Percentiles rank a stretch among this genome's conserved stretches.
Evolutionary conservation across 2,113 vertebrate species (phyloP).

Genomic region (Sus scrofa): DNA sequence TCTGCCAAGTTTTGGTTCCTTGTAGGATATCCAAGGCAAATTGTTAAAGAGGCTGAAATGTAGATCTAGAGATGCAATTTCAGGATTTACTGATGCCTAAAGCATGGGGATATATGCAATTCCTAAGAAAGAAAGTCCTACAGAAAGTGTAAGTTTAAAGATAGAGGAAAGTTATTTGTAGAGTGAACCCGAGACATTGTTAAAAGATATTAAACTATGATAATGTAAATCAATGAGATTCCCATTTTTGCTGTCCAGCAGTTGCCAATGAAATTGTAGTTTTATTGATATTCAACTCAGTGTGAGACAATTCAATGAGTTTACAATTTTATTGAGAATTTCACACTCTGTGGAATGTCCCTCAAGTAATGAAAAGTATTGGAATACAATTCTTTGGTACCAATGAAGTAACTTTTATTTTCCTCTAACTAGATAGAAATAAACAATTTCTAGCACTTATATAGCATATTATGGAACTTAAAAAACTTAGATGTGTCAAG

Average conservation of each 20-base stretch:
- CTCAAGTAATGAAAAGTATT: constrained; percentile 65
- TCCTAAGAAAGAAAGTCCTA: neutral
- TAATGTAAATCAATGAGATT: constrained; percentile 68
- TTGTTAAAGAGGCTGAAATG: neutral
- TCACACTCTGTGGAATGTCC: constrained; percentile 66
- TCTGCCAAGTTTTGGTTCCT: neutral
- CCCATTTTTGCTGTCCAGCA: constrained; percentile 38
- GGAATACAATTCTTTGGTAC: constrained; percentile 59
- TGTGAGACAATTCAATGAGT: constrained; percentile 71
- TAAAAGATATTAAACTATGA: constrained; percentile 65
- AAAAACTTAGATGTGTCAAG: constrained; percentile 33
- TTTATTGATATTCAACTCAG: constrained; percentile 71
- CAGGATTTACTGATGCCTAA: neutral
- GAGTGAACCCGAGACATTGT: neutral
- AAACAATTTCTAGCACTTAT: constrained; percentile 56
- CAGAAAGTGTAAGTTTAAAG: constrained; percentile 1
- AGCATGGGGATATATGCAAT: neutral
- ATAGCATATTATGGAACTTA: constrained; percentile 31
- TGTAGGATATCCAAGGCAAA: neutral
- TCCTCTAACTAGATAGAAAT: constrained; percentile 50
- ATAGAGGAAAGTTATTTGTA: neutral
- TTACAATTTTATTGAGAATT: constrained; percentile 74
- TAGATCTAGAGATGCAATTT: neutral
- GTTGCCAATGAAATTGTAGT: constrained; percentile 63
- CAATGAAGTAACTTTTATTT: constrained; percentile 60